Conservation (phyloP, 2,797 vertebrate genomes). For the Anguilla pacifica region DNA sequence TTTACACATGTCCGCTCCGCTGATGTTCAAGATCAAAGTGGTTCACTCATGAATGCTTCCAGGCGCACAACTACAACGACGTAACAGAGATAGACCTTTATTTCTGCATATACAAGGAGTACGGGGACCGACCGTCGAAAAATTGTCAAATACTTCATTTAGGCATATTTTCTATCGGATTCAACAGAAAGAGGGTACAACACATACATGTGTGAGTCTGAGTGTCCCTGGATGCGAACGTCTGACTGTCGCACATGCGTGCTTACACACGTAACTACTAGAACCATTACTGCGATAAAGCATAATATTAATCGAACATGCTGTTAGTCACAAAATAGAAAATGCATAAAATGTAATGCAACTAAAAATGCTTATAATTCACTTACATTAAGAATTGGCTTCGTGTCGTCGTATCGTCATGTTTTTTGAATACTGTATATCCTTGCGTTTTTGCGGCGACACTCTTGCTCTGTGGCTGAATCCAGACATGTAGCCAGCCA, state of each 20-base stretch:
- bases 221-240: background rate
- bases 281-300: background rate
- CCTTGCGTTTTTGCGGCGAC: slow-evolving; percentile 42
- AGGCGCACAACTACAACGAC: background rate
- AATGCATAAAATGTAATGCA: slow-evolving; percentile 27
- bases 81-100: background rate
- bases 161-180: background rate
- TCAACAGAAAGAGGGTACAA: background rate
- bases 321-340: slow-evolving; percentile 18
- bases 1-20: slow-evolving; percentile 6
- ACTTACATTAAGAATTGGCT: slow-evolving; percentile 57
- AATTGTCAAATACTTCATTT: background rate
- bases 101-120: background rate
- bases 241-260: slow-evolving; percentile 18
- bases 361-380: slow-evolving; percentile 23
- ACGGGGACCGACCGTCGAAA: background rate
- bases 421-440: slow-evolving; percentile 33
- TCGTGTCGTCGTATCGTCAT: slow-evolving; percentile 53
- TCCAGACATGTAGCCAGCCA: slow-evolving; percentile 41
- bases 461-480: slow-evolving; percentile 41
- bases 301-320: slow-evolving; percentile 22
- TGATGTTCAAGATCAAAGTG: slow-evolving; percentile 9
- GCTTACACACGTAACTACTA: background rate
- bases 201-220: background rate
- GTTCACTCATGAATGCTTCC: background rate